A percentile compares a stretch with the other conserved stretches of the same genome.
These are phyloP conservation scores for Trididemnum miniatum DNA, from an alignment of 23 tunicate species.

Conservation along the genomic window DNA sequence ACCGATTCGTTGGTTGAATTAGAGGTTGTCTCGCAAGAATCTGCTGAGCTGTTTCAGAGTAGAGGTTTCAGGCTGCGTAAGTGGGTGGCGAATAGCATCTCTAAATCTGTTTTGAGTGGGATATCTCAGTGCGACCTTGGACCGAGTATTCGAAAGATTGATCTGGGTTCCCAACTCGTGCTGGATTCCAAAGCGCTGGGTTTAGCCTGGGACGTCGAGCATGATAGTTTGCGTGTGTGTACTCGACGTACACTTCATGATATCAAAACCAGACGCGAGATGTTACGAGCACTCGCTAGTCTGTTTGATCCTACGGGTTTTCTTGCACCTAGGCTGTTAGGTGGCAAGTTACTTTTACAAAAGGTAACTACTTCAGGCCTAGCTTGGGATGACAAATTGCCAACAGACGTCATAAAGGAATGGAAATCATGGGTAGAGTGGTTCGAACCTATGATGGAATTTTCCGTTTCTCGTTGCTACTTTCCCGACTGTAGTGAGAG, in stretches of 20 bases:
- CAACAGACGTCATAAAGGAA: too few species aligned
- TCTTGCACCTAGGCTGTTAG: not conserved
- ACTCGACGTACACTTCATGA: not conserved
- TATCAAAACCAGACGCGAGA: not conserved
- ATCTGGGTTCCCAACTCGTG: not conserved
- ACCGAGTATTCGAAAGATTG: not conserved
- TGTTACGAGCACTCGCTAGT: not conserved
- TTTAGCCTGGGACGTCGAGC: not conserved
- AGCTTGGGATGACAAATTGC: not conserved
- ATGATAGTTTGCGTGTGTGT: not conserved
- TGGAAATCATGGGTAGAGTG: too few species aligned
- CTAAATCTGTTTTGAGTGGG: not conserved
- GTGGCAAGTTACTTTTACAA: not conserved
- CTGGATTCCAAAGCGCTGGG: not conserved
- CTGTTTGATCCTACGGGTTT: not conserved
- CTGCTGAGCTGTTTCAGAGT: too few species aligned
- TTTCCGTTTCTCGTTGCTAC: too few species aligned
- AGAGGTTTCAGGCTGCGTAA: too few species aligned
- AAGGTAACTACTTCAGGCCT: not conserved
- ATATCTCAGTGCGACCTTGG: not conserved
- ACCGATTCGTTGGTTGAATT: not conserved
- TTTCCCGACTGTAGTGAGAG: too few species aligned
- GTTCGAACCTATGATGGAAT: too few species aligned
- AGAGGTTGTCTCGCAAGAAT: not conserved
- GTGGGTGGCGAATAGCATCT: too few species aligned